Percentiles rank a stretch among this genome's conserved stretches.
Evolutionary conservation across 2,888 invertebrate genomes (phyloP).

Genomic region (Pollenia amentaria): DNA sequence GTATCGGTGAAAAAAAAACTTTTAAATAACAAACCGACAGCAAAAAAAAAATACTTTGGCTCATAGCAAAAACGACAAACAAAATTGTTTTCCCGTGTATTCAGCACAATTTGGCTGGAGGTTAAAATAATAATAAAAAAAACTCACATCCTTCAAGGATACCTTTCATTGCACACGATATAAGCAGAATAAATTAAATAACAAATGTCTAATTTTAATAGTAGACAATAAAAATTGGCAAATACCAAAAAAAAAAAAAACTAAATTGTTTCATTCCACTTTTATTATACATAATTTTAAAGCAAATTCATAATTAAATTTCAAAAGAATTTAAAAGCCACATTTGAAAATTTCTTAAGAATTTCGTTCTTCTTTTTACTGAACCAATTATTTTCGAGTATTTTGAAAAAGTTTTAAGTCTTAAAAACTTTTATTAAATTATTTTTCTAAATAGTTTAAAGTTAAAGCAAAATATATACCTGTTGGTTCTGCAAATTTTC

Average conservation of each 20-base stretch:
- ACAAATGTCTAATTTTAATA: conserved; percentile 71
- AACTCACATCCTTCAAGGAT: conserved; percentile 63
- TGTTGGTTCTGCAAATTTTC: conserved; percentile 82
- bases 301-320: neutral
- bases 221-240: conserved; percentile 67
- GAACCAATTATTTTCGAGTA: conserved; percentile 10
- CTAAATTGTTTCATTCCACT: neutral
- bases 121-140: conserved; percentile 44
- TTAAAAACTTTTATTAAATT: neutral
- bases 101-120: conserved; percentile 57
- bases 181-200: conserved; percentile 63
- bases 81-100: conserved; percentile 54
- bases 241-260: neutral
- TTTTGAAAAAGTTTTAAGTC: neutral
- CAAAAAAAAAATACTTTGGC: conserved; percentile 24
- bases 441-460: conserved; percentile 9
- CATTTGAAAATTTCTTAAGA: neutral
- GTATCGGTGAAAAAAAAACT: neutral
- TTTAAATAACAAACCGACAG: neutral
- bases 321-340: neutral
- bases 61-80: conserved; percentile 38
- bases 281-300: neutral
- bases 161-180: conserved; percentile 37
- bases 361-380: neutral
- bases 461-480: conserved; percentile 75